Percentiles rank a stretch among this genome's conserved stretches.
Conservation (phyloP, 1,140 invertebrate genomes). For the Eurytemora carolleeae region DNA sequence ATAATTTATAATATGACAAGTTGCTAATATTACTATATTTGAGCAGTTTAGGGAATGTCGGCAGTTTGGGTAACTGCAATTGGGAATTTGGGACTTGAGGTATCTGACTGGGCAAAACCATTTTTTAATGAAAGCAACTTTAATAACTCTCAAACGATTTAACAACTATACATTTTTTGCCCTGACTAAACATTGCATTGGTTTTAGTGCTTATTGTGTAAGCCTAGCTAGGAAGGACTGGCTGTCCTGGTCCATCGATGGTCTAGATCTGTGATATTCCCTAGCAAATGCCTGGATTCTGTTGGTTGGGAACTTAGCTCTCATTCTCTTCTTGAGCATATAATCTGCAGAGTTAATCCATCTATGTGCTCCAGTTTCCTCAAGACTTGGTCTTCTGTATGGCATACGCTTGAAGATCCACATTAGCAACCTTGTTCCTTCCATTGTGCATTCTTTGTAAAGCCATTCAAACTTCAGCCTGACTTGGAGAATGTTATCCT, state of each 20-base stretch:
- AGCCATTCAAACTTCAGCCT: slow-evolving; percentile 83
- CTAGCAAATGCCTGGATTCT: slow-evolving; percentile 31
- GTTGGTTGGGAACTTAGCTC: slow-evolving; percentile 60
- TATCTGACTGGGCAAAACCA: too few relatives aligned
- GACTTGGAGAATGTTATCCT: slow-evolving; percentile 75
- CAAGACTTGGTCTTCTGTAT: slow-evolving; percentile 67
- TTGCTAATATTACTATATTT: too few relatives aligned
- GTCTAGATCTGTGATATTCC: background rate
- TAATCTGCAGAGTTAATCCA: slow-evolving; percentile 78
- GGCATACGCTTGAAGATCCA: slow-evolving; percentile 80
- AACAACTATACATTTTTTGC: too few relatives aligned
- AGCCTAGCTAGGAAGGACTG: background rate
- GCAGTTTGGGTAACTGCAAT: too few relatives aligned
- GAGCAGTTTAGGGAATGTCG: too few relatives aligned
- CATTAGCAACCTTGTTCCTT: slow-evolving; percentile 83
- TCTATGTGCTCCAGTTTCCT: slow-evolving; percentile 84
- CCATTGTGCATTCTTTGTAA: slow-evolving; percentile 80
- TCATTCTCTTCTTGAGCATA: slow-evolving; percentile 75
- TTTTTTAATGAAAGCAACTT: too few relatives aligned
- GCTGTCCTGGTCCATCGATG: background rate
- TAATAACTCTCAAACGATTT: too few relatives aligned
- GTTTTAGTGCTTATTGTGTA: too few relatives aligned
- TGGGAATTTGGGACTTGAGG: too few relatives aligned
- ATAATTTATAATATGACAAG: too few relatives aligned
- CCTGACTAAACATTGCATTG: too few relatives aligned